Evolutionary conservation across 2,797 vertebrate genomes (phyloP).

Genomic region (Microctenopoma lineatum): DNA sequence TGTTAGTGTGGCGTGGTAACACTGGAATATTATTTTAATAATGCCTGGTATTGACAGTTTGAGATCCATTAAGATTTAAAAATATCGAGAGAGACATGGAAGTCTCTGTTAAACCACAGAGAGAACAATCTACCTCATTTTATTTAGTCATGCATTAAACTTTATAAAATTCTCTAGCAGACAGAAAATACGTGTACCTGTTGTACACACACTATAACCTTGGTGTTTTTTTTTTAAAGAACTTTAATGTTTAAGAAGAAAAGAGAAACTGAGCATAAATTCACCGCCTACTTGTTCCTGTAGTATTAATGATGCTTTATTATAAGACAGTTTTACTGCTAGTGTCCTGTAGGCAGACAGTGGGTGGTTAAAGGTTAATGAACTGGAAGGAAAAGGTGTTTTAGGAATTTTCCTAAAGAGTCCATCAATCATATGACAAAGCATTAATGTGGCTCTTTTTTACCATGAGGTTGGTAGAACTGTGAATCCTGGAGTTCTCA

Average conservation of each 20-base stretch:
- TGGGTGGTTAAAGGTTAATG: slow-evolving; percentile 17
- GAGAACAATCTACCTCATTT: background rate
- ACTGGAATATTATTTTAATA: background rate
- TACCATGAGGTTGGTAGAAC: background rate
- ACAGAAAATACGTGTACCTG: background rate
- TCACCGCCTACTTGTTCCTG: background rate
- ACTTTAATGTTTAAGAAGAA: background rate
- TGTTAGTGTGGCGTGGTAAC: background rate
- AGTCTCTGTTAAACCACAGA: background rate
- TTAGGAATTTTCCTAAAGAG: background rate
- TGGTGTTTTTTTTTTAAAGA: background rate
- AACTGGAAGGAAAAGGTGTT: slow-evolving; percentile 9
- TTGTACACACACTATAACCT: background rate
- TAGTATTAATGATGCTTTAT: background rate
- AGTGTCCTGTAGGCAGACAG: background rate
- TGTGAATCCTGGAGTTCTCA: background rate
- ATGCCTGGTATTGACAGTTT: background rate
- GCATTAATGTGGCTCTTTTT: background rate
- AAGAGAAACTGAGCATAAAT: background rate
- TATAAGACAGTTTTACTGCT: background rate
- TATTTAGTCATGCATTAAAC: background rate
- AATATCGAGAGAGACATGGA: background rate
- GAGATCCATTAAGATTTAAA: background rate
- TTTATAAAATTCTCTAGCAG: background rate
- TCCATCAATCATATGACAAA: background rate